These are phyloP conservation scores for Pteronotus mesoamericanus DNA, from an alignment of 2,797 vertebrate species.

Conservation along the genomic window DNA sequence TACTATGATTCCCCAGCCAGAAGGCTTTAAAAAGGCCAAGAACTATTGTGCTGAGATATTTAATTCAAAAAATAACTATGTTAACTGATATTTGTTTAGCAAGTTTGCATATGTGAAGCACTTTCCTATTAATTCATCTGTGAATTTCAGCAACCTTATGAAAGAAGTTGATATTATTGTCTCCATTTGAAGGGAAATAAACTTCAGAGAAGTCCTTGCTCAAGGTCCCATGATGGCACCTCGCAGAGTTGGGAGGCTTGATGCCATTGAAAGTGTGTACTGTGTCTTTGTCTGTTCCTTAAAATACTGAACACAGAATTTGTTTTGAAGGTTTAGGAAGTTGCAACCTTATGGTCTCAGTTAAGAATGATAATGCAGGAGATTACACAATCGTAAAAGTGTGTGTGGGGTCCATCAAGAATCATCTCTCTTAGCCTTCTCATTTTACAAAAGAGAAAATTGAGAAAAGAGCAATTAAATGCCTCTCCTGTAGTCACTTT, in stretches of 20 bases:
- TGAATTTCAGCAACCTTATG: background rate
- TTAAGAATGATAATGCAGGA: slow-evolving; percentile 40
- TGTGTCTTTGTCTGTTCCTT: background rate
- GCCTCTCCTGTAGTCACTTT: slow-evolving; percentile 48
- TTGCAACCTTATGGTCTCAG: slow-evolving; percentile 21
- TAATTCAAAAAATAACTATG: background rate
- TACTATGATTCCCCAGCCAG: background rate
- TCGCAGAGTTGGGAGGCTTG: background rate
- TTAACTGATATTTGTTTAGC: slow-evolving; percentile 11
- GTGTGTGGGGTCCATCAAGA: background rate
- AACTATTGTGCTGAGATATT: background rate
- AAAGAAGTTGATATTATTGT: background rate
- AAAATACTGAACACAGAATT: slow-evolving; percentile 9
- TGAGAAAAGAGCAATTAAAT: slow-evolving; percentile 41
- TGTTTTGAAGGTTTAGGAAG: slow-evolving; percentile 25
- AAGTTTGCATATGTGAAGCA: background rate
- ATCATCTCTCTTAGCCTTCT: background rate
- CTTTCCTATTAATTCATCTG: background rate
- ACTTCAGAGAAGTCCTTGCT: background rate
- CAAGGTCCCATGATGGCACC: background rate
- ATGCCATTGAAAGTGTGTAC: background rate
- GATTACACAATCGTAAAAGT: slow-evolving; percentile 24
- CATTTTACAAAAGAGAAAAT: slow-evolving; percentile 55
- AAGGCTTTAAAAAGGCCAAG: background rate
- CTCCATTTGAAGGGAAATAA: background rate